These are phyloP conservation scores for Trissolcus brochymenae DNA, from an alignment of 2,888 invertebrate species.

Conservation along the genomic window DNA sequence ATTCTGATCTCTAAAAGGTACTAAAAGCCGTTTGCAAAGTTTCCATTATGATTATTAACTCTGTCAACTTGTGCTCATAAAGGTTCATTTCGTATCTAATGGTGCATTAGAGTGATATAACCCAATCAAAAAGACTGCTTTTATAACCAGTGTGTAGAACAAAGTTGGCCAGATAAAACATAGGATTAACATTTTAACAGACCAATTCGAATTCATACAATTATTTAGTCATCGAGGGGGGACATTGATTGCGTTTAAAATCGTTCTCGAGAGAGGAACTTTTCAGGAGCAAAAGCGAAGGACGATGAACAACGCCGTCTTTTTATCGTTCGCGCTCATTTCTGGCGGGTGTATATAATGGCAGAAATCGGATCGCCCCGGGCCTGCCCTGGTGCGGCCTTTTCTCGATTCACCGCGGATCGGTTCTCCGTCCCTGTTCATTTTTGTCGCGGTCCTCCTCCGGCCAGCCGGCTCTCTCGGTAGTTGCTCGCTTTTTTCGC, in stretches of 20 bases:
- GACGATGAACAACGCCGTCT: conserved; percentile 68
- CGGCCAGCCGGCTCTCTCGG: conserved; percentile 66
- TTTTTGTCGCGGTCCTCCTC: conserved; percentile 32
- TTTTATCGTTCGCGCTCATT: conserved; percentile 63
- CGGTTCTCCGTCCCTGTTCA: conserved; percentile 45
- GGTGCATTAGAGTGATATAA: not conserved
- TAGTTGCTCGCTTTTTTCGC: conserved; percentile 73
- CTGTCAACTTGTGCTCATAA: conserved; percentile 20
- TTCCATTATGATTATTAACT: conserved; percentile 17
- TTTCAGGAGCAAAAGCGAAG: conserved; percentile 54
- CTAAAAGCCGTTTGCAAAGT: not conserved
- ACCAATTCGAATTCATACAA: not conserved
- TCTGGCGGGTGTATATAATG: conserved; percentile 44
- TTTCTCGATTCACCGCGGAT: conserved; percentile 54
- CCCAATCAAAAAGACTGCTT: not conserved
- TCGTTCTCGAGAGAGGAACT: conserved; percentile 58
- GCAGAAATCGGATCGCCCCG: conserved; percentile 35
- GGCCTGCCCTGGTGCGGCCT: conserved; percentile 40
- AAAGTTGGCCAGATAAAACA: not conserved
- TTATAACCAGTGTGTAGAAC: too few relatives aligned
- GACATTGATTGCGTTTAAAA: conserved; percentile 19
- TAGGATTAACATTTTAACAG: conserved; percentile 3
- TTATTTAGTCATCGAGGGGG: conserved; percentile 11
- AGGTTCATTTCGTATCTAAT: conserved; percentile 16
- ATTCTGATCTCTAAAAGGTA: too few relatives aligned